Evolutionary conservation across 1,140 invertebrate species (phyloP).

Genomic region (Thaumetopoea pityocampa): DNA sequence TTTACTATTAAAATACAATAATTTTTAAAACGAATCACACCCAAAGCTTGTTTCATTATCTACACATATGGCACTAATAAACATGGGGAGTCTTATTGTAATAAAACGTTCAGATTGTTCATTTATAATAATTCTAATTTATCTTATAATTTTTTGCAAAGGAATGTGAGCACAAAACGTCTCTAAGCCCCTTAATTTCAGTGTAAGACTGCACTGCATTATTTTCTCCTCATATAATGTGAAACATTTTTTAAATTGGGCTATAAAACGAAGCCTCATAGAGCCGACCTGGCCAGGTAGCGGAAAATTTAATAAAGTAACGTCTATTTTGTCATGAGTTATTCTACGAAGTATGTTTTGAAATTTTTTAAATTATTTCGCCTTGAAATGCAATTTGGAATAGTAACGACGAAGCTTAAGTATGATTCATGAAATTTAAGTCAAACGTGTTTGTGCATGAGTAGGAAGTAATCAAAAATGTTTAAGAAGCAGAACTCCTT

Average conservation of each 20-base stretch:
- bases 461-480: too few relatives aligned
- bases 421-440: too few relatives aligned
- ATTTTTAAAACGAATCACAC: too few relatives aligned
- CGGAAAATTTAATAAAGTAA: conserved; percentile 66
- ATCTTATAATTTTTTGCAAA: conserved; percentile 12
- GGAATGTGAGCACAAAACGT: conserved; percentile 17
- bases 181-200: conserved; percentile 39
- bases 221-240: conserved; percentile 56
- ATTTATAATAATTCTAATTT: conserved; percentile 11
- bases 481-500: too few relatives aligned
- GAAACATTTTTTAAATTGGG: conserved; percentile 68
- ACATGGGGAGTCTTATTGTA: conserved; percentile 25
- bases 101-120: too few relatives aligned
- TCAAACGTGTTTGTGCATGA: too few relatives aligned
- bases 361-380: conserved; percentile 25
- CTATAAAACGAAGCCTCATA: conserved; percentile 59
- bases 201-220: conserved; percentile 46
- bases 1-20: too few relatives aligned
- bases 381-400: conserved; percentile 6
- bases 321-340: conserved; percentile 53
- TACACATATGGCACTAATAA: conserved; percentile 24
- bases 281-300: conserved; percentile 45
- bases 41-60: too few relatives aligned
- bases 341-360: conserved; percentile 36
- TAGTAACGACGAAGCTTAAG: conserved; percentile 1